Evolutionary conservation across 1,140 invertebrate genomes (phyloP), one percentile per base, ranked within the genome.

Genomic region (Pseudoatta argentina): DNA sequence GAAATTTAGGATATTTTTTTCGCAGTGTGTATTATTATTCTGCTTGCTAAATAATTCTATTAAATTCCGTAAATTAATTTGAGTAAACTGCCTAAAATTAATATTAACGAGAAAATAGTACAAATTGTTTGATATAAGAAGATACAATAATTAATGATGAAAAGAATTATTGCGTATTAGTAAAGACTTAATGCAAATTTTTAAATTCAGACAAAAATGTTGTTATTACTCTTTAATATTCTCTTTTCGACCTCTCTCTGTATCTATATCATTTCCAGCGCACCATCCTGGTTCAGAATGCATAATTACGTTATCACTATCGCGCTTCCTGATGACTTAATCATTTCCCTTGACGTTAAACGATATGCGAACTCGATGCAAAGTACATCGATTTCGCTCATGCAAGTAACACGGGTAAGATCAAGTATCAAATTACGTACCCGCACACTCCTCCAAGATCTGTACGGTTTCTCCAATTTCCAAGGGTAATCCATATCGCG

Each of bases 381-480:
- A 51, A n/a, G 30, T 64, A 64, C 44, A 53, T 79, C 66, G 34
- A 72, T 59, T 39, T 24, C 16, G 12, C 3, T 7, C 27, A n/a
- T 21, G 27, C n/a, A 5, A 76, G 12, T 72, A n/a, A 83, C 24
- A 4, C 10, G 27, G 63, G 59, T 57, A 51, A 14, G 27, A 63
- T 53, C 69, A 18, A 1, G 4, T 88, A 10, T 61, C 71, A 21
- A 6, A 53, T 69, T 69, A 51, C 87, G 95, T 95, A 97, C 97
- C 97, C 94, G 96, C 96, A 95, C 97, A 98, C 96, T 99, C 98
- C 95, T 99, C 98, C 87, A 98, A 95, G 90, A 99, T 98, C 92
- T 98, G 98, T 5, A 99, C 97, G 14, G 97, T 98, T 92, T 99
- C 98, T 86, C 98, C 98, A 90, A 99, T 98, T 94, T 98, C 97